A percentile compares a stretch with the other conserved stretches of the same genome.
Evolutionary conservation across 2,113 vertebrate genomes (phyloP).

Genomic region (Sphyrna mokarran): DNA sequence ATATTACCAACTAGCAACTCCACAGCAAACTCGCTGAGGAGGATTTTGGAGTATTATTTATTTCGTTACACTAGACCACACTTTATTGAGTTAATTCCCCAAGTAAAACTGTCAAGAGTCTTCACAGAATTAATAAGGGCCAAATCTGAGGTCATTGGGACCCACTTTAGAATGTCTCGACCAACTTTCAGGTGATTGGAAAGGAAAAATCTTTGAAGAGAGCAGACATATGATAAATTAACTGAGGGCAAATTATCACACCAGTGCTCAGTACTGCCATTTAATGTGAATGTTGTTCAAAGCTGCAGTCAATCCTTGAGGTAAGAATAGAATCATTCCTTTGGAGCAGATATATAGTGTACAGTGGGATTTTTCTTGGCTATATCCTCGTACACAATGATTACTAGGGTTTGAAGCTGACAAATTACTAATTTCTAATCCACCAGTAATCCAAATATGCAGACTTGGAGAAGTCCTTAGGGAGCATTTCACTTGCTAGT

Average conservation of each 20-base stretch:
- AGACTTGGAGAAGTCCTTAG: background rate
- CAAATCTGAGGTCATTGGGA: background rate
- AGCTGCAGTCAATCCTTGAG: background rate
- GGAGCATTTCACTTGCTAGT: background rate
- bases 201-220: background rate
- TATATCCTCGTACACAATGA: background rate
- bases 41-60: background rate
- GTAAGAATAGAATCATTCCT: background rate
- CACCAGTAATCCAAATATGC: background rate
- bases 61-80: background rate
- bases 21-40: too few species aligned
- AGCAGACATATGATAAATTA: background rate
- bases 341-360: background rate
- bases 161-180: background rate
- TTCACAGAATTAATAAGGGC: background rate
- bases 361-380: background rate
- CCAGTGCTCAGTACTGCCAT: background rate
- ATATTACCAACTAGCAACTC: too few species aligned
- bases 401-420: background rate
- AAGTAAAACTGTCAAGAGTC: background rate
- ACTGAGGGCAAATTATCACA: background rate
- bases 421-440: background rate
- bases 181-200: background rate
- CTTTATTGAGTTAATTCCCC: background rate
- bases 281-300: background rate